Evolutionary conservation across 2,888 invertebrate species (phyloP).

Genomic region (Cetonia aurata): DNA sequence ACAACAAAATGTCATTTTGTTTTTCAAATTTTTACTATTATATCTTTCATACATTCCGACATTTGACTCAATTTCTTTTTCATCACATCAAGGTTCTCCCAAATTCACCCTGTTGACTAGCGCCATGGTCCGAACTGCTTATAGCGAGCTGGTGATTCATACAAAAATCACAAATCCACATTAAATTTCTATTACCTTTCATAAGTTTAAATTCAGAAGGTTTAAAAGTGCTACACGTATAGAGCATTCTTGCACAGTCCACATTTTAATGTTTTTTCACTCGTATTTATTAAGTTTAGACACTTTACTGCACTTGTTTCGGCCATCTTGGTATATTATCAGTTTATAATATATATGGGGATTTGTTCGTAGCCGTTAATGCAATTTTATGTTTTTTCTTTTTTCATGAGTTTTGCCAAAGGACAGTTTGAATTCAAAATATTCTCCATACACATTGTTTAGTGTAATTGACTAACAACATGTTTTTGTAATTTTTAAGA

Average conservation of each 20-base stretch:
- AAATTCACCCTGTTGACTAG: neutral
- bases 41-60: neutral
- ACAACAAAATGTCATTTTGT: neutral
- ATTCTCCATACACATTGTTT: too few relatives aligned
- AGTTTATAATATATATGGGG: too few relatives aligned
- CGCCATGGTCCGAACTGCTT: neutral
- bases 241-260: neutral
- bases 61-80: neutral
- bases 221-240: neutral
- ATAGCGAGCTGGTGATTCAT: neutral
- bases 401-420: too few relatives aligned
- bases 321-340: too few relatives aligned
- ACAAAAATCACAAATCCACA: constrained; percentile 1
- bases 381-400: too few relatives aligned
- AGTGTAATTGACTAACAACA: too few relatives aligned
- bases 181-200: neutral
- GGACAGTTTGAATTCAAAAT: too few relatives aligned
- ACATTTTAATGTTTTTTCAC: neutral
- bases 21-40: neutral
- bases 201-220: neutral
- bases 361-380: too few relatives aligned
- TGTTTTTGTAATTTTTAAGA: too few relatives aligned
- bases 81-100: neutral
- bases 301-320: too few relatives aligned
- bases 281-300: neutral